These are phyloP conservation scores for Zaprionus nigranus DNA, from an alignment of 1,140 invertebrate species.

Conservation along the genomic window DNA sequence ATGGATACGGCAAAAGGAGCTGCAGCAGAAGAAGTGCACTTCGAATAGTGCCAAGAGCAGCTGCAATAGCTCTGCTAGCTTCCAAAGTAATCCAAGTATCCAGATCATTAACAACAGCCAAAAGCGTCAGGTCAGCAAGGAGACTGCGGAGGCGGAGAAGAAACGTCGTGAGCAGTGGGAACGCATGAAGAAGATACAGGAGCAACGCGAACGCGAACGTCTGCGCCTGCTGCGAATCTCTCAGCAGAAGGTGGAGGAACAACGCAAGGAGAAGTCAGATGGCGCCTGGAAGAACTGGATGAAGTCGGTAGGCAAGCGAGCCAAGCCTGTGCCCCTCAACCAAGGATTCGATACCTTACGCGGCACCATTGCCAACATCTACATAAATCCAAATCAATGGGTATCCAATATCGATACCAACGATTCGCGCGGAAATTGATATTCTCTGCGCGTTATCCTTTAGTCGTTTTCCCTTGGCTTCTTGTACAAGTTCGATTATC, in stretches of 20 bases:
- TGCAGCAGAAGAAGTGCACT: slow-evolving; percentile 15
- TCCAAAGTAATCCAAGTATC: slow-evolving; percentile 2
- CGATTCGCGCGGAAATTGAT: slow-evolving; percentile 54
- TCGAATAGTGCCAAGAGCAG: neutral
- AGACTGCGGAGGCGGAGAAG: slow-evolving; percentile 28
- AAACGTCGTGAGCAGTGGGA: slow-evolving; percentile 57
- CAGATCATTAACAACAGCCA: neutral
- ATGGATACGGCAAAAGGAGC: slow-evolving; percentile 48
- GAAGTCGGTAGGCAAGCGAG: slow-evolving; percentile 54
- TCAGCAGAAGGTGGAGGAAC: slow-evolving; percentile 38
- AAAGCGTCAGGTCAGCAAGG: slow-evolving; percentile 6
- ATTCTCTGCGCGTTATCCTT: neutral
- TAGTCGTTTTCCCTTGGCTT: slow-evolving; percentile 14
- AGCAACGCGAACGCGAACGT: slow-evolving; percentile 49
- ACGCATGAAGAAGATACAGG: slow-evolving; percentile 40
- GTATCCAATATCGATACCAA: slow-evolving; percentile 61
- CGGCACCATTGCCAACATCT: slow-evolving; percentile 70
- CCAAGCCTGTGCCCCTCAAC: slow-evolving; percentile 75
- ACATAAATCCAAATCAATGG: slow-evolving; percentile 67
- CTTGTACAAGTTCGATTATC: slow-evolving; percentile 8
- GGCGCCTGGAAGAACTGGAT: slow-evolving; percentile 70
- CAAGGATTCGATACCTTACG: slow-evolving; percentile 64
- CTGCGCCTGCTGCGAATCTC: slow-evolving; percentile 19
- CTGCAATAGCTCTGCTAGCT: slow-evolving; percentile 18
- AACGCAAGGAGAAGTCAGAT: slow-evolving; percentile 44